Evolutionary conservation across 2,888 invertebrate genomes (phyloP).

Genomic region (Apamea crenata): DNA sequence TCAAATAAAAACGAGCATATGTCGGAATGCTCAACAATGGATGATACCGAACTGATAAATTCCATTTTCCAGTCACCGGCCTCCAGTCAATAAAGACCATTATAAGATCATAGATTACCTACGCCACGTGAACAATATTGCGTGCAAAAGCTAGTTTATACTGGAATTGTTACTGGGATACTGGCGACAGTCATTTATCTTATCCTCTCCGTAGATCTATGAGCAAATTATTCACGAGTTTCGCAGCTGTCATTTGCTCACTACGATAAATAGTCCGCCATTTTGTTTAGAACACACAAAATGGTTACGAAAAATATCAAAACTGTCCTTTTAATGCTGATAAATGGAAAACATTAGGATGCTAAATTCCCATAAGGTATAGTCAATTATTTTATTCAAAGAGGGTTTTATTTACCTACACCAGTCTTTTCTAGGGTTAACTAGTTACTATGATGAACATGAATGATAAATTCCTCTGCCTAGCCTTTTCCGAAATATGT

Average conservation of each 20-base stretch:
- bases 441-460: neutral
- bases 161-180: slow-evolving; percentile 32
- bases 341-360: slow-evolving; percentile 2
- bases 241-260: slow-evolving; percentile 57
- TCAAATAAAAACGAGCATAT: neutral
- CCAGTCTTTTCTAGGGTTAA: neutral
- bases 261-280: slow-evolving; percentile 56
- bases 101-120: slow-evolving; percentile 34
- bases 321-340: slow-evolving; percentile 14
- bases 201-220: slow-evolving; percentile 53
- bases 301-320: slow-evolving; percentile 24
- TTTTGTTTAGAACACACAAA: slow-evolving; percentile 40
- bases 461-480: neutral
- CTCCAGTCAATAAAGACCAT: neutral
- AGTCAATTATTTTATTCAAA: neutral
- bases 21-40: neutral
- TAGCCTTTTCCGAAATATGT: neutral
- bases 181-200: slow-evolving; percentile 56
- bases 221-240: slow-evolving; percentile 64
- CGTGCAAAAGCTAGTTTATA: slow-evolving; percentile 42
- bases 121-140: slow-evolving; percentile 41
- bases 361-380: neutral
- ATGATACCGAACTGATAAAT: neutral
- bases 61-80: neutral
- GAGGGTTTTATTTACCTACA: neutral